A percentile compares a stretch with the other conserved stretches of the same genome.
Evolutionary conservation across 1,140 invertebrate species (phyloP).

Genomic region (Papilio aristodemus): DNA sequence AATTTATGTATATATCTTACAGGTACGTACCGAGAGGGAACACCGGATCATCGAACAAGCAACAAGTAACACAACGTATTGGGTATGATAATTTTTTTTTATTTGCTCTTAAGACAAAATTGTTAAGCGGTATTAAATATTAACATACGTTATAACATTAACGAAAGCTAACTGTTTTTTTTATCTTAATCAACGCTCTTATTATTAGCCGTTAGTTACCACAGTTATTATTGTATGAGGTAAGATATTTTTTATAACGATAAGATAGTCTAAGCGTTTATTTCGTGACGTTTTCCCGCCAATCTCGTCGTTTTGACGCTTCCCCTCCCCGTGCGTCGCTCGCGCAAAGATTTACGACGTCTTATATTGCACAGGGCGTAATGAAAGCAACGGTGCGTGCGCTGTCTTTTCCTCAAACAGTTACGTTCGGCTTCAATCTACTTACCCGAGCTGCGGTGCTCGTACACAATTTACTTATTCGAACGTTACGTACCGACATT

Average conservation of each 20-base stretch:
- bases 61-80: slow-evolving; percentile 3
- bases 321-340: background rate
- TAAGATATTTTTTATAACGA: slow-evolving; percentile 4
- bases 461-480: slow-evolving; percentile 35
- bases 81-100: background rate
- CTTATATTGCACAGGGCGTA: slow-evolving; percentile 46
- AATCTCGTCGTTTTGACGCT: background rate
- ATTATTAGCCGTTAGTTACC: background rate
- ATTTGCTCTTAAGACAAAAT: background rate
- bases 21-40: slow-evolving; percentile 15
- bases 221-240: slow-evolving; percentile 18
- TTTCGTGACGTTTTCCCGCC: slow-evolving; percentile 29
- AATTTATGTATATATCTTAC: background rate
- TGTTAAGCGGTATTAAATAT: background rate
- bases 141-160: background rate
- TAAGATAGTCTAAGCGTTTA: background rate
- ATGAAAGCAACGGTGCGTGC: slow-evolving; percentile 54
- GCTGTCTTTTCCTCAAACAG: slow-evolving; percentile 46
- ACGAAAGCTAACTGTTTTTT: slow-evolving; percentile 14
- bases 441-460: slow-evolving; percentile 5
- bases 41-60: slow-evolving; percentile 8
- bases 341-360: slow-evolving; percentile 44
- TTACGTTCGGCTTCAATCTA: slow-evolving; percentile 37
- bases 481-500: slow-evolving; percentile 19
- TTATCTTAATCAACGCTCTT: background rate